Evolutionary conservation across 2,888 invertebrate genomes (phyloP), one percentile per base, ranked within the genome.

Genomic region (Andrena fulva): DNA sequence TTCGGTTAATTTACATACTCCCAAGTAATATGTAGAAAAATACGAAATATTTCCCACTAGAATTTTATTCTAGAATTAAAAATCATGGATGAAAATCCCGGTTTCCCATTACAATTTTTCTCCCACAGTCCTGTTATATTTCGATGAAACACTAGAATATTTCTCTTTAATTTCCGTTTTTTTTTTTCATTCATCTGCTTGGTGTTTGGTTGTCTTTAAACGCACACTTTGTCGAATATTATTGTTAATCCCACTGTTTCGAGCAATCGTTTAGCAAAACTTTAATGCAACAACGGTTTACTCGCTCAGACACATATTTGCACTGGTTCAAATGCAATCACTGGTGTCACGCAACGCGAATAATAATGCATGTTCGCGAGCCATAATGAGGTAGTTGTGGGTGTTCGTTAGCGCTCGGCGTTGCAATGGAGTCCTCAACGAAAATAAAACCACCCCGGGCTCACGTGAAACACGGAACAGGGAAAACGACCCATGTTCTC

Each of bases 321-420:
- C 56, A 48, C 33, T 42, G 31, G 20, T 50, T 33, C 48, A 56
- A 80, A 71, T 67, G 24, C 54, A 66, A 72, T 80, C 54, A 62
- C 42, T 42, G 33, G 27, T 62, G 33, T 52, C 71, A 72, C 77
- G 80, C 71, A 75, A 72, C 20, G 24, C 10, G 80, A 78, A 80
- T 77, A 77, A 71, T 67, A 68, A 77, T 68, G 24, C 72, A 50
- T 16, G 67, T 68, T 35, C 10, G 35, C n/a, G 63, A 24, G 10
- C 20, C n/a, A 33, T 54, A 75, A 74, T 69, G 33, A 60, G 60
- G 27, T 12, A 3, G 27, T 31, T 52, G 42, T 60, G 29, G 64
- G 35, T 60, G 63, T 27, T 64, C 59, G 60, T 75, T 52, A 52
- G 27, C n/a, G 54, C 48, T 60, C 60, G 3, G 5, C 50, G 70